Evolutionary conservation across 2,888 invertebrate genomes (phyloP), one percentile per base, ranked within the genome.

Genomic region (Leptopilina drosophilae): DNA sequence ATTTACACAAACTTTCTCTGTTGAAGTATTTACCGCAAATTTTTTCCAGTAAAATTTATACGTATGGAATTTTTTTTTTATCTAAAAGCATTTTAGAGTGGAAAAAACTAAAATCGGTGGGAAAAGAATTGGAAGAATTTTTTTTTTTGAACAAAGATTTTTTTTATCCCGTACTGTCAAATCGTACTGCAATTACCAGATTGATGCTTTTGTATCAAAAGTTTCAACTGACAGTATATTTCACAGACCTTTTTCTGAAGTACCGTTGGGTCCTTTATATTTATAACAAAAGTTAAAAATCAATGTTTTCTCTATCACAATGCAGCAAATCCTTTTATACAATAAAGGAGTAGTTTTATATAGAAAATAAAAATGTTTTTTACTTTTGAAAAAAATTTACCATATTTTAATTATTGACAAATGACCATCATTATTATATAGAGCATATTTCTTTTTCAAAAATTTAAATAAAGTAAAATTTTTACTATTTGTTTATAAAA

Each of bases 151-250:
- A 20, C 20, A 20, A 20, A 20, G 20, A 20, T 62, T 62, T 49
- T 49, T 49, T 49, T 49, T 49, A 11, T 4, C 49, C 49, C 20
- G 33, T 33, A 62, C 62, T 62, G 62, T 62, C 62, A 62, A 62
- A 62, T 62, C 9, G 62, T 62, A 62, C 62, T 62, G 62, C 62
- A 62, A 62, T 62, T 62, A 62, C 62, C 20, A 62, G 62, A 62
- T 62, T 62, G 62, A 62, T 20, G 62, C 62, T 62, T 62, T 62
- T 62, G 62, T 62, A 62, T 20, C 62, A 62, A 62, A 62, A 62
- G 62, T 20, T 62, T 15, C 62, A 49, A 49, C 49, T 49, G 49
- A 62, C 62, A 9, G 20, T 62, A 62, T 62, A 62, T 62, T 62
- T 62, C 62, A 62, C 20, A 62, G 62, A 62, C 62, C 15, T 62